Percentiles rank a stretch among this genome's conserved stretches.
These are phyloP conservation scores for Trachops cirrhosus DNA, from an alignment of 2,797 vertebrate genomes.

Conservation along the genomic window DNA sequence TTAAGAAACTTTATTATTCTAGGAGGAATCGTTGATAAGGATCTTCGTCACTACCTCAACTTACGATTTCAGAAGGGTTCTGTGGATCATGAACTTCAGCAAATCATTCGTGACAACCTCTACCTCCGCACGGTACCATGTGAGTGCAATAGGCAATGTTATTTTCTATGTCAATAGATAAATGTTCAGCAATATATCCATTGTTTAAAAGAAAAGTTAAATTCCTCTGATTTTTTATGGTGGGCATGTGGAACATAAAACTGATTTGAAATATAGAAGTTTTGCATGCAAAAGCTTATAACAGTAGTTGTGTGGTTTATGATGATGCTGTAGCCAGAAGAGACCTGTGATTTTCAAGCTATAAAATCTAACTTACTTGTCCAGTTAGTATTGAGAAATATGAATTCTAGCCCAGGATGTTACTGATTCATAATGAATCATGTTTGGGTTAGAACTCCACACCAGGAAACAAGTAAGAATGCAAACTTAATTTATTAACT, in stretches of 20 bases:
- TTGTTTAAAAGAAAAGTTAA: background rate
- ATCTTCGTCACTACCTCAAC: conserved; percentile 99
- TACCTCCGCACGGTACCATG: conserved; percentile 99
- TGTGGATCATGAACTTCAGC: conserved; percentile 98
- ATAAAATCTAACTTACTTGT: background rate
- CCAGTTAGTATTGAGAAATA: background rate
- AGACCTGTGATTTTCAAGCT: background rate
- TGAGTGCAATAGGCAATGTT: conserved; percentile 84
- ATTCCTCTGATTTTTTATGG: background rate
- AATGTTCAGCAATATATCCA: background rate
- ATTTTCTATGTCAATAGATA: background rate
- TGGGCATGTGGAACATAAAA: background rate
- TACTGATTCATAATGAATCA: background rate
- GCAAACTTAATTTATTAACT: conserved; percentile 1
- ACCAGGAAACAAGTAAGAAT: background rate
- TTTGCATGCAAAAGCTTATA: background rate
- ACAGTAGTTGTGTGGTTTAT: background rate
- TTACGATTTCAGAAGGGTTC: conserved; percentile 99
- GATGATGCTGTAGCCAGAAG: background rate
- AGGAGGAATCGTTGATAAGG: conserved; percentile 98
- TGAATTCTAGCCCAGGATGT: background rate
- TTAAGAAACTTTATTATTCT: conserved; percentile 71
- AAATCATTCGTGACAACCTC: conserved; percentile 99
- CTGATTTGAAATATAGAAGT: background rate
- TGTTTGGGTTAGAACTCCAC: background rate